A percentile compares a stretch with the other conserved stretches of the same genome.
phyloP scores from a whole-genome alignment of 2,797 vertebrate species.

The Characodon lateralis region DNA sequence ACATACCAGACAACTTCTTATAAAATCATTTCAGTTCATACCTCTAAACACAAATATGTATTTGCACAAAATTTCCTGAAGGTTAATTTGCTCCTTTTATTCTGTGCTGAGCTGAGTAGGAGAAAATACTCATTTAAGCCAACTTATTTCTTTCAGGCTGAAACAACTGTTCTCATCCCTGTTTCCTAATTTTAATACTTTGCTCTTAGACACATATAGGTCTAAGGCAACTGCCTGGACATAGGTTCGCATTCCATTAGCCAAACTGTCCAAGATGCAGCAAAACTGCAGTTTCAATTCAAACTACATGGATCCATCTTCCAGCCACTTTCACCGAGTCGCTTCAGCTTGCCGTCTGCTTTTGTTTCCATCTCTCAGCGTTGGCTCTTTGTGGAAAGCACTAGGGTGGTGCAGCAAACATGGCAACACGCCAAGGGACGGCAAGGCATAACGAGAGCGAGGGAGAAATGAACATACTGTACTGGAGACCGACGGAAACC shows the following conservation, averaged over 20 bases:
- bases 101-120: neutral
- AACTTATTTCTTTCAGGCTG: neutral
- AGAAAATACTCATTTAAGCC: neutral
- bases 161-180: neutral
- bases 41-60: neutral
- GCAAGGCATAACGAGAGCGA: slow-evolving; percentile 24
- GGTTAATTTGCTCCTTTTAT: neutral
- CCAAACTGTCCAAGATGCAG: neutral
- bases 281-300: slow-evolving; percentile 17
- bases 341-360: slow-evolving; percentile 24
- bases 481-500: slow-evolving; percentile 20
- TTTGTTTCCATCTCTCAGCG: slow-evolving; percentile 4
- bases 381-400: slow-evolving; percentile 12
- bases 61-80: neutral
- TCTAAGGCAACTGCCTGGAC: neutral
- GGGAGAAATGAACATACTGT: slow-evolving; percentile 38
- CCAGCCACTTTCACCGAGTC: slow-evolving; percentile 1
- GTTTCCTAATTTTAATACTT: neutral
- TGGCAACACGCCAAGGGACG: slow-evolving; percentile 35
- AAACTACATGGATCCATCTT: slow-evolving; percentile 26
- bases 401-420: slow-evolving; percentile 47
- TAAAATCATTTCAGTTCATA: neutral
- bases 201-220: neutral
- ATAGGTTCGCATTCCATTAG: neutral
- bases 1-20: neutral